Evolutionary conservation across 2,888 invertebrate species (phyloP).

Genomic region (Tyria jacobaeae): DNA sequence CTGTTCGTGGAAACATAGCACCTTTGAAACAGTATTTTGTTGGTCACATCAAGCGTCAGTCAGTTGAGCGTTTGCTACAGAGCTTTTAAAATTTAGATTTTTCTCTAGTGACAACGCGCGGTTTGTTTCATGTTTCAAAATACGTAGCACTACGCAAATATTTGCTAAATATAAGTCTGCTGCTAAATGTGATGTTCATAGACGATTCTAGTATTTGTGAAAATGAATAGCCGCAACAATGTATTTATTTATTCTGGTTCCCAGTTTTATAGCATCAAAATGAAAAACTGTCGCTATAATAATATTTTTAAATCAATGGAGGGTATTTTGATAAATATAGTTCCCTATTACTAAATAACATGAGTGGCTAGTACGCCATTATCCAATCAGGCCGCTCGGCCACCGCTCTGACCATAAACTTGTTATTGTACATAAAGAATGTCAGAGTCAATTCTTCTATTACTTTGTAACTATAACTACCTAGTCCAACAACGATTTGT

Average conservation of each 20-base stretch:
- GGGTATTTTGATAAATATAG: constrained; percentile 63
- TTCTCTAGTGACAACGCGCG: neutral
- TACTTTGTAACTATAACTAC: neutral
- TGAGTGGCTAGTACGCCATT: constrained; percentile 55
- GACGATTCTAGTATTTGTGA: neutral
- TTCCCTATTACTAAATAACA: constrained; percentile 44
- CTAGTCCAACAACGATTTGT: too few species aligned
- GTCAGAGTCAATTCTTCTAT: constrained; percentile 35
- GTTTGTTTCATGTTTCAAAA: neutral
- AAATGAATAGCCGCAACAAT: neutral
- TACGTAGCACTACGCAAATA: neutral
- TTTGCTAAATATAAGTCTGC: constrained; percentile 9
- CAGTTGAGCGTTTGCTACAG: too few species aligned
- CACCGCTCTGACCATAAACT: constrained; percentile 60
- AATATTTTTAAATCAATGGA: constrained; percentile 33
- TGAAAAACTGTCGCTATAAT: constrained; percentile 29
- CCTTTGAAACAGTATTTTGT: too few species aligned
- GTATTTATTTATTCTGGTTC: constrained; percentile 6
- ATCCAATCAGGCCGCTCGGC: constrained; percentile 71
- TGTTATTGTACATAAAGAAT: constrained; percentile 66
- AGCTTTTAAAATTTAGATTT: neutral
- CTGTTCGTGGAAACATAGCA: too few species aligned
- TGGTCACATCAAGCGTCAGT: too few species aligned
- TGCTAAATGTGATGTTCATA: neutral
- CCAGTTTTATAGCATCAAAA: constrained; percentile 21